Evolutionary conservation across 1,140 invertebrate genomes (phyloP), one percentile per base, ranked within the genome.

Genomic region (Riptortus pedestris): DNA sequence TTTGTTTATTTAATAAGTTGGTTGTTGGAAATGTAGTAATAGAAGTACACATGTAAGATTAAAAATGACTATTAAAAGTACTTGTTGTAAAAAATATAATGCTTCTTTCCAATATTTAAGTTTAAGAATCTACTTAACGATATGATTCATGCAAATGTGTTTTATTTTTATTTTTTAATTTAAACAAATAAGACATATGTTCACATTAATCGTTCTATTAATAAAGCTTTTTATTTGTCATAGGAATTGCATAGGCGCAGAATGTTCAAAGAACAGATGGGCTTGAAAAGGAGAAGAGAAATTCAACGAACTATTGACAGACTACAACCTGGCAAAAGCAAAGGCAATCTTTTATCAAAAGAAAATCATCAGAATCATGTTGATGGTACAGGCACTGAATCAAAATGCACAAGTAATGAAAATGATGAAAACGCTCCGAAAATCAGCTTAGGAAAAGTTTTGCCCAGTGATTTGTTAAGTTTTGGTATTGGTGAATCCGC

Each of bases 271-370:
- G 68, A 70, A 31, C 69, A 70, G 43, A 61, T 65, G 22, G 60
- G 65, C 9, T 33, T 69, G 31, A 69, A 71, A 67, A 80, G 82
- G 72, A 80, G 84, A 71, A 79, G 84, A 69, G 87, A 90, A 75
- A 79, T 88, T 59, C 86, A 90, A 73, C 77, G 87, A 66, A 90
- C 87, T 1, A 91, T 90, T 63, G 87, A 90, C 65, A 76, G 88
- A 48, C 73, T 91, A 24, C 88, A 91, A 69, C 88, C 87, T 9
- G 88, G 87, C 3, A 89, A 91, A 76, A 85, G 86, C 67, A 90
- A 90, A 76, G 87, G 88, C 1, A 91, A 90, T 77, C 76, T 90
- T n/a, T 75, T 90, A 16, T 69, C 78, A 24, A 78, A 79, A 52
- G 67, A 69, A 47, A 69, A 65, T 47, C 62, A 65, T 43, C 31